Base-by-base conservation (phyloP, 30 jellyfish, hydroid and myxozoan species). In the Catostylus mosaicus region DNA sequence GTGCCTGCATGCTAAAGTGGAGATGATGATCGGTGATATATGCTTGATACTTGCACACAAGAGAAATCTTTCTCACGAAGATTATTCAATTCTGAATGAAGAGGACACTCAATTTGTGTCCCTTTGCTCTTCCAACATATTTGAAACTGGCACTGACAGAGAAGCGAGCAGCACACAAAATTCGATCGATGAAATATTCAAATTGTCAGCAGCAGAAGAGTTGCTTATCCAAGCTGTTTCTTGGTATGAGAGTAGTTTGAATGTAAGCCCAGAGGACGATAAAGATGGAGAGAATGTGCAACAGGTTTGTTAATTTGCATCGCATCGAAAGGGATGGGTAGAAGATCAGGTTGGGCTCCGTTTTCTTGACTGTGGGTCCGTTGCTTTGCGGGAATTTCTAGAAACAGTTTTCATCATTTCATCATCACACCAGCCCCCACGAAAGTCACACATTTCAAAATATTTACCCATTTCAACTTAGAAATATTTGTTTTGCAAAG, bases 231-330 rank as follows among this genome's bases (percentile, higher is more conserved):
- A 30, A 22, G 82, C 98, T 47, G 75, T 80, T 18, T 45, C 73
- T 22, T 84, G 91, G 84, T 91, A 91, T 67, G 96, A 91, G 54
- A 36, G 73, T 30, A 82, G 96, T 45, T 38, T 86, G 61, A 76
- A 67, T 14, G 72, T 63, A 1, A 73, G 88, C 74, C 96, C 96
- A 0, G n/a, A 35, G n/a, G 73, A 75, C 38, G 96, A 75, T 1
- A 43, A 18, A 29, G 90, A 66, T 26, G 60, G 51, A 38, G 89
- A 86, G 29, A 77, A 73, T 67, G 96, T 86, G 1, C 59, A 65
- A 4, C 89, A 86, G 87, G 96, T 86, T 3, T 9, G 93, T 79
- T 30, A 12, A 65, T 1, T 75, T 30, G 59, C 30, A 66, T 29
- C 10, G n/a, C 22, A 14, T 7, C 22, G 16, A 19, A 29, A 16